These are phyloP conservation scores for Diloba caeruleocephala DNA, from an alignment of 2,888 invertebrate species.

Conservation along the genomic window DNA sequence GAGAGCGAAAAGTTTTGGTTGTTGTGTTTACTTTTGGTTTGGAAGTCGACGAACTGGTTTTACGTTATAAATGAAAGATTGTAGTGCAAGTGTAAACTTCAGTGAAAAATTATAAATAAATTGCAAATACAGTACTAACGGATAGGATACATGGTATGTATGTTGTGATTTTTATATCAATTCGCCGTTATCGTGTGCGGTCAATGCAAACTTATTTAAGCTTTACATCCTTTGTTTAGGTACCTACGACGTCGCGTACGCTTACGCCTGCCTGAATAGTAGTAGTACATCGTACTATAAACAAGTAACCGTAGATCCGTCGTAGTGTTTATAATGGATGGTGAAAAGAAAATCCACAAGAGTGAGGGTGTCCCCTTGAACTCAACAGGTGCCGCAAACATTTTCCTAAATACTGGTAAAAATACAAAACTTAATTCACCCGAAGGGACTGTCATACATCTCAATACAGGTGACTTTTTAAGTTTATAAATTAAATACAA, in stretches of 20 bases:
- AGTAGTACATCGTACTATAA: slow-evolving; percentile 68
- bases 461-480: slow-evolving; percentile 80
- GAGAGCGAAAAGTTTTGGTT: slow-evolving; percentile 65
- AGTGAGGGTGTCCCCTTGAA: slow-evolving; percentile 82
- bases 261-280: slow-evolving; percentile 68
- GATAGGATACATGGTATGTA: slow-evolving; percentile 63
- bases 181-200: slow-evolving; percentile 68
- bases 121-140: slow-evolving; percentile 23
- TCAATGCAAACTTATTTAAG: slow-evolving; percentile 80
- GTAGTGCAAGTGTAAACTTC: slow-evolving; percentile 45
- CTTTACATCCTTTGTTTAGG: slow-evolving; percentile 85
- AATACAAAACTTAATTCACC: slow-evolving; percentile 73
- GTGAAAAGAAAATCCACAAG: slow-evolving; percentile 78
- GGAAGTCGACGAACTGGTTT: slow-evolving; percentile 61
- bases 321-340: slow-evolving; percentile 78
- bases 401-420: slow-evolving; percentile 83
- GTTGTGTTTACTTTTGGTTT: slow-evolving; percentile 71
- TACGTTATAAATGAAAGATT: slow-evolving; percentile 38
- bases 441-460: slow-evolving; percentile 83
- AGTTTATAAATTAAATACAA: slow-evolving; percentile 23
- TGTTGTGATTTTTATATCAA: slow-evolving; percentile 72
- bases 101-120: slow-evolving; percentile 28
- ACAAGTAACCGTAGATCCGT: no score
- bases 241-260: slow-evolving; percentile 75
- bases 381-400: slow-evolving; percentile 80